These are phyloP conservation scores for Crocidura indochinensis DNA, from an alignment of 2,797 vertebrate species.

Conservation along the genomic window DNA sequence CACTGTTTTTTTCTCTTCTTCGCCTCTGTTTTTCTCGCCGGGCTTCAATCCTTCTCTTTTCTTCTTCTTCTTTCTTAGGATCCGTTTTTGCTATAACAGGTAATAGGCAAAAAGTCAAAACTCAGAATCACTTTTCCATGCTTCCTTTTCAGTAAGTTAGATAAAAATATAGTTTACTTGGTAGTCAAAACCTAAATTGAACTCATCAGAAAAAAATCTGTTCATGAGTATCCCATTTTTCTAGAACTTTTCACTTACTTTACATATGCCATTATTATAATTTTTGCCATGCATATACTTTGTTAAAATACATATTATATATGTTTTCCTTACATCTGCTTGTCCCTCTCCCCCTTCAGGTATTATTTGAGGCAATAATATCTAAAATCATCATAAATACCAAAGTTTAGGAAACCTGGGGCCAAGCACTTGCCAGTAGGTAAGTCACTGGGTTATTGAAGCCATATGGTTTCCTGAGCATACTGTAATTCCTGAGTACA, in stretches of 20 bases:
- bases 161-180: slow-evolving; percentile 36
- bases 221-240: slow-evolving; percentile 35
- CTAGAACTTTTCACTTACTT: slow-evolving; percentile 32
- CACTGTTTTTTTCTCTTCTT: slow-evolving; percentile 94
- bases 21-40: slow-evolving; percentile 94
- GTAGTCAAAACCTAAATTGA: slow-evolving; percentile 1
- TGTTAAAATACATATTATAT: not conserved
- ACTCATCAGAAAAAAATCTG: slow-evolving; percentile 44
- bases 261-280: slow-evolving; percentile 5
- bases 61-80: slow-evolving; percentile 91
- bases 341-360: not conserved
- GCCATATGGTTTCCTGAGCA: no score
- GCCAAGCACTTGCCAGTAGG: no score
- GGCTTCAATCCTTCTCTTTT: slow-evolving; percentile 92
- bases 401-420: not conserved
- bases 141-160: slow-evolving; percentile 42
- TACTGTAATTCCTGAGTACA: no score
- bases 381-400: slow-evolving; percentile 43
- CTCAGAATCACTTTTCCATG: slow-evolving; percentile 47
- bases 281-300: slow-evolving; percentile 5
- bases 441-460: no score
- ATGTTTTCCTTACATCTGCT: slow-evolving; percentile 50
- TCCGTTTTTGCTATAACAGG: slow-evolving; percentile 88
- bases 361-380: slow-evolving; percentile 41
- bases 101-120: slow-evolving; percentile 29